phyloP scores from a whole-genome alignment of 2,888 invertebrate species.

The Drosophila trichaetosa region DNA sequence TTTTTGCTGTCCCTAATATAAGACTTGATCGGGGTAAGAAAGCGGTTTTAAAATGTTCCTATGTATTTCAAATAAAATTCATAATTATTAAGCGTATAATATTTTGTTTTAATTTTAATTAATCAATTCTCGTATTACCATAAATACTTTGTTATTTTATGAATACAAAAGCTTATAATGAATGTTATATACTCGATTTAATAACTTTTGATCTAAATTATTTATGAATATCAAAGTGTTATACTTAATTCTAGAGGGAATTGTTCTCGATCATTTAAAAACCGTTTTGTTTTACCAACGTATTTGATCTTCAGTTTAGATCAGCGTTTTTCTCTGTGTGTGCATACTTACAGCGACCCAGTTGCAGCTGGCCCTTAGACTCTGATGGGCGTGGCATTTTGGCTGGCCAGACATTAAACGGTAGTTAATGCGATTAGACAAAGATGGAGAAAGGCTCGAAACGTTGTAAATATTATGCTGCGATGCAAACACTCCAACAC shows the following conservation, averaged over 20 bases:
- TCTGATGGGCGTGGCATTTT: conserved; percentile 47
- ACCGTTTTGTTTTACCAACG: no score
- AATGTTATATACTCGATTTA: not conserved
- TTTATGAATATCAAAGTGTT: not conserved
- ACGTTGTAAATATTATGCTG: conserved; percentile 61
- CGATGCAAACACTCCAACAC: conserved; percentile 12
- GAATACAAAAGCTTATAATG: not conserved
- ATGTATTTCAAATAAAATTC: not conserved
- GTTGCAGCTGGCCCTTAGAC: conserved; percentile 16
- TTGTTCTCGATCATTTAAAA: not conserved
- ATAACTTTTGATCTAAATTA: not conserved
- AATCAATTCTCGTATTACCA: not conserved
- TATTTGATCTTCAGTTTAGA: not conserved
- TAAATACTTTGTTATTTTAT: not conserved
- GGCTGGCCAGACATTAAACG: conserved; percentile 72
- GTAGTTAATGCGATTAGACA: conserved; percentile 72
- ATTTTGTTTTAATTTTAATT: not conserved
- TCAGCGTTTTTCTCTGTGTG: not conserved
- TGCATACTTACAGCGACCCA: not conserved
- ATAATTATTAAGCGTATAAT: not conserved
- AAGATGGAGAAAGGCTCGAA: conserved; percentile 31
- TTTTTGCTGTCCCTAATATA: not conserved
- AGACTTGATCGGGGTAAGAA: not conserved
- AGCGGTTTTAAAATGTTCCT: not conserved
- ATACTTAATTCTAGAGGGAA: not conserved